Base-by-base conservation (phyloP, 2,888 invertebrate species). In the Acleris sparsana region DNA sequence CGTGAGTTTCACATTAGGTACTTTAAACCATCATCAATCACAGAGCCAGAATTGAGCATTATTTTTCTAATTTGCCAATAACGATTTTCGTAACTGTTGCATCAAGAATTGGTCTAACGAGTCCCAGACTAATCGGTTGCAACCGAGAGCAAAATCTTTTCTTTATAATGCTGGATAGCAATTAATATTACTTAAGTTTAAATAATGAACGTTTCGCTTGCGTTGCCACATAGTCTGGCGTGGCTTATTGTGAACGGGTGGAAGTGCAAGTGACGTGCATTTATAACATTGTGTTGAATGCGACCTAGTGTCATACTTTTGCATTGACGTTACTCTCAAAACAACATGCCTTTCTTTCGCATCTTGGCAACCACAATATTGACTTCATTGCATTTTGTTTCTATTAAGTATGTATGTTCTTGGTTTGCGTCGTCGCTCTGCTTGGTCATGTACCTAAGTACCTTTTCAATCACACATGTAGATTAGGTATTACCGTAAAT, bases 131-230 rank as follows among this genome's bases (percentile, higher is more conserved):
- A 84, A 85, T 86, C 79, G 80, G 78, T 82, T 84, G 82, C 81
- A 79, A 78, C 81, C 79, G 72, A 75, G 76, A 83, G 81, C 74
- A 80, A 79, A 82, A 81, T 82, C 83, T 84, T 82, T 86, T 84
- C 84, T 86, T 86, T 84, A 83, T 82, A 80, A 77, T 81, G 77
- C 76, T 77, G 76, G 77, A 80, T 83, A 77, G 85, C 81, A 86
- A 88, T 89, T 90, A 88, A 87, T 88, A 88, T 87, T 87, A 87
- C 88, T 88, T 89, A 88, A 86, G 78, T 72, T 69, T 71, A 76
- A 84, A 85, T 86, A 88, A 87, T 85, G 82, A 84, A 79, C 73
- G 80, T 79, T 86, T 85, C 79, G 83, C 81, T 69, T 78, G 75
- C 79, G 78, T 87, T 87, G 75, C 81, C 69, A 75, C 82, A 82